Conservation (phyloP, 2,888 invertebrate species). For the Girardia tigrina region DNA sequence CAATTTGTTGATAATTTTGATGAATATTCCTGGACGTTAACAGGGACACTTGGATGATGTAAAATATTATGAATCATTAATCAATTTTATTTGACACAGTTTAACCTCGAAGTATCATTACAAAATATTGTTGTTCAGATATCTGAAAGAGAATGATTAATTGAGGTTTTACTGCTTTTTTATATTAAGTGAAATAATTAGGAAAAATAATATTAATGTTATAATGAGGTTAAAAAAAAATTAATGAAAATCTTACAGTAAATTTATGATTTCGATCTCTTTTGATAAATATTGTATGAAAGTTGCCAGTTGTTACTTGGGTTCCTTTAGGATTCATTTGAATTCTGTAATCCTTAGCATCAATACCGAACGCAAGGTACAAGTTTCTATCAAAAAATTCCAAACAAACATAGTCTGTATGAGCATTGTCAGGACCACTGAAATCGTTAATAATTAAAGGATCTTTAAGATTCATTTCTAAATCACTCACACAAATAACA, state of each 20-base stretch:
- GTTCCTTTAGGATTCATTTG: conserved; percentile 7
- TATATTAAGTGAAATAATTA: no score
- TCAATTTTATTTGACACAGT: no score
- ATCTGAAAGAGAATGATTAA: no score
- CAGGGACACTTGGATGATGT: no score
- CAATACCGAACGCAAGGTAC: background rate
- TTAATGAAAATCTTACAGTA: background rate
- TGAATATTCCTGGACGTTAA: no score
- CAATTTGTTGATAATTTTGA: no score
- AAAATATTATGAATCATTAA: no score
- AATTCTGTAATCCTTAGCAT: background rate
- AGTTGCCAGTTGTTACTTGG: background rate
- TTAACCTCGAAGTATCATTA: no score
- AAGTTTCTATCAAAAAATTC: conserved; percentile 21
- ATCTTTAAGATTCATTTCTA: background rate
- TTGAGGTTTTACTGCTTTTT: no score
- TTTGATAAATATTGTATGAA: background rate
- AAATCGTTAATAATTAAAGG: background rate
- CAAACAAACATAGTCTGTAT: conserved; percentile 26
- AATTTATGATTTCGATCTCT: conserved; percentile 17
- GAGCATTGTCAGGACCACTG: conserved; percentile 21
- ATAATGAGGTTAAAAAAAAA: no score
- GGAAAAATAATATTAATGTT: no score
- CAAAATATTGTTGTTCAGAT: no score
- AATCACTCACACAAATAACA: conserved; percentile 20